Base-by-base conservation (phyloP, 2,113 vertebrate species). In the Calyptomena viridis region DNA sequence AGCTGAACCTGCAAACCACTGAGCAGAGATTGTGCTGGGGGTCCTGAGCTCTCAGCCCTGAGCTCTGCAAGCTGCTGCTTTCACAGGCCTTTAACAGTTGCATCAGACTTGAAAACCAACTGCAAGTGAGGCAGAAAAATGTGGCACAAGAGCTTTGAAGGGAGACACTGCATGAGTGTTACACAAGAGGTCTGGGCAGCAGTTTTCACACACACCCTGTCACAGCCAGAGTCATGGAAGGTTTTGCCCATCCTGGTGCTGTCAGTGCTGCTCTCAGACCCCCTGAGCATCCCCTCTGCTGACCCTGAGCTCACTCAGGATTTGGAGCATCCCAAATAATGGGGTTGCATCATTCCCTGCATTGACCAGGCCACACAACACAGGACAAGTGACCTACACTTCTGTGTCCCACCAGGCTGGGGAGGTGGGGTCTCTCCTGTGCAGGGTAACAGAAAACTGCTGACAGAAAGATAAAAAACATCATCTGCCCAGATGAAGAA, bases 311-410 rank as follows among this genome's bases (percentile, higher is more conserved):
- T 62, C 60, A 9, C 28, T 40, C 27, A 11, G 39, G 62, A 22
- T 31, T 24, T 20, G 47, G 77, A n/a, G 25, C 35, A 56, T 12
- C 31, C 6, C 23, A 35, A 23, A 15, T 3, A 5, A 2, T 12
- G 19, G 39, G 47, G 7, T 30, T 13, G 20, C 11, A 17, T 44
- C 64, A 27, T 35, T 42, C 62, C 69, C 87, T 75, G 37, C 31
- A 4, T 4, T 1, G 11, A 5, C 8, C 6, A 8, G 77, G 49
- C 24, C 74, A 24, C 1, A 2, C 0, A 2, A 27, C 24, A 5
- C 52, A n/a, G 17, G 47, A 13, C 24, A 12, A 35, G 71, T 6
- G 30, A 47, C 31, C 39, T 9, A 0, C 9, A 2, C 2, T 7
- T 9, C 25, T 12, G 11, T 30, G 7, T 35, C 49, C n/a, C 30